Evolutionary conservation across 2,888 invertebrate species (phyloP).

Genomic region (Drosophila antonietae): DNA sequence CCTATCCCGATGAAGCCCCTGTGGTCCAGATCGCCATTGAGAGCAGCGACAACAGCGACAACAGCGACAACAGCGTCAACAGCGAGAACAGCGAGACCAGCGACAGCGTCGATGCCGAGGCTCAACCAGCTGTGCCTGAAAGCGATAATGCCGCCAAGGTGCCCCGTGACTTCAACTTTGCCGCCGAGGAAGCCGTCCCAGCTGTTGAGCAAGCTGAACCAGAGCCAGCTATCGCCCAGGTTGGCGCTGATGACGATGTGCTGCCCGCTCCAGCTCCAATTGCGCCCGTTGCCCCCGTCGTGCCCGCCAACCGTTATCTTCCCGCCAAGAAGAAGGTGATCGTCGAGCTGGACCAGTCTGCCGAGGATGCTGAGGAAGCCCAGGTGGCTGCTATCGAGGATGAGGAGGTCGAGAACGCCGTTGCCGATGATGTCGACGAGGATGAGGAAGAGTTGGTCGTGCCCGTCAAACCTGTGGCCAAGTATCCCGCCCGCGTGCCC

Average conservation of each 20-base stretch:
- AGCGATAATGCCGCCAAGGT: conserved; percentile 80
- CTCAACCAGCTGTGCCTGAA: conserved; percentile 44
- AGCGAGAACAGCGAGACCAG: not conserved
- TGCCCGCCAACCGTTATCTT: conserved; percentile 80
- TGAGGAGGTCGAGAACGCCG: conserved; percentile 68
- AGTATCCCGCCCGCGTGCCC: conserved; percentile 75
- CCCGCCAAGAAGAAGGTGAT: conserved; percentile 82
- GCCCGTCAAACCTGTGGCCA: conserved; percentile 64
- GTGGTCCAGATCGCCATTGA: conserved; percentile 65
- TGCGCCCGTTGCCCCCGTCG: conserved; percentile 69
- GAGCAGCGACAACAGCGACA: conserved; percentile 27
- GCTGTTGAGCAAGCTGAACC: conserved; percentile 3
- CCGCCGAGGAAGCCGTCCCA: conserved; percentile 67
- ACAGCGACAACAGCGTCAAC: not conserved
- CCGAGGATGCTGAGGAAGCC: conserved; percentile 68
- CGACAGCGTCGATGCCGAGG: conserved; percentile 39
- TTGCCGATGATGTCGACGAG: conserved; percentile 73
- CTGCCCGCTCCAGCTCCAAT: conserved; percentile 78
- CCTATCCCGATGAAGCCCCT: conserved; percentile 80
- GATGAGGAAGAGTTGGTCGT: conserved; percentile 67
- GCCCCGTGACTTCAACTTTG: conserved; percentile 81
- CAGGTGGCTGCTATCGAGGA: conserved; percentile 65
- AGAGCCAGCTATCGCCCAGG: conserved; percentile 46
- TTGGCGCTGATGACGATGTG: conserved; percentile 60
- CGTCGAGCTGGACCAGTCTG: conserved; percentile 81